Evolutionary conservation across 2,888 invertebrate genomes (phyloP), one percentile per base, ranked within the genome.

Genomic region (Portevinia maculata): DNA sequence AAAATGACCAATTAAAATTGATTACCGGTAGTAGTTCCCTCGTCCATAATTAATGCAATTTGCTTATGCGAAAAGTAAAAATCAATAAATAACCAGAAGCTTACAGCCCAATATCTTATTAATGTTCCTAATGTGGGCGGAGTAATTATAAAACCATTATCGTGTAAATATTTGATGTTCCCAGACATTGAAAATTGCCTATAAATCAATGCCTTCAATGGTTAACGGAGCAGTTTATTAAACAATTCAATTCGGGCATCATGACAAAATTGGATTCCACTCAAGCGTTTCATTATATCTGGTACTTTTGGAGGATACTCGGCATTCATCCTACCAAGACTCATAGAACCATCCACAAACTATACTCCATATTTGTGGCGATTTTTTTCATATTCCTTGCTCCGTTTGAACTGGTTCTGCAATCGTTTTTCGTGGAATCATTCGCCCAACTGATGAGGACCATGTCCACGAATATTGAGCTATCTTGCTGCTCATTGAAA

Each of bases 401-500:
- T n/a, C 69, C 81, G 28, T 19, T 76, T 1, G 28, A 59, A 19
- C 70, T 76, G 1, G 50, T 81, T 7, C 3, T 48, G n/a, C 62
- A 74, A 5, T 59, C 79, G 0, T 71, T 74, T 30, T 79, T 85
- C 1, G 67, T 85, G 1, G 21, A 85, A 11, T 83, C 79, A 0
- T 73, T 74, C 41, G 46, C 78, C 8, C 74, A 84, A 3, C 15
- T 86, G n/a, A 74, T 86, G 34, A 71, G 55, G 11, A 85, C 73
- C n/a, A 84, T 87, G 24, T 85, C 85, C 0, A 44, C 85, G 9
- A 85, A 81, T 19, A 34, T 79, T 5, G 85, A 86, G n/a, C 19
- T 86, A 5, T 46, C 52, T 15, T 52, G 85, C 15, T 73, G 85
- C 28, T 55, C 75, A 1, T 24, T 84, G 21, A 86, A 87, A 41